Evolutionary conservation across 1,140 invertebrate species (phyloP), one percentile per base, ranked within the genome.

Genomic region (Rhynchophorus ferrugineus): DNA sequence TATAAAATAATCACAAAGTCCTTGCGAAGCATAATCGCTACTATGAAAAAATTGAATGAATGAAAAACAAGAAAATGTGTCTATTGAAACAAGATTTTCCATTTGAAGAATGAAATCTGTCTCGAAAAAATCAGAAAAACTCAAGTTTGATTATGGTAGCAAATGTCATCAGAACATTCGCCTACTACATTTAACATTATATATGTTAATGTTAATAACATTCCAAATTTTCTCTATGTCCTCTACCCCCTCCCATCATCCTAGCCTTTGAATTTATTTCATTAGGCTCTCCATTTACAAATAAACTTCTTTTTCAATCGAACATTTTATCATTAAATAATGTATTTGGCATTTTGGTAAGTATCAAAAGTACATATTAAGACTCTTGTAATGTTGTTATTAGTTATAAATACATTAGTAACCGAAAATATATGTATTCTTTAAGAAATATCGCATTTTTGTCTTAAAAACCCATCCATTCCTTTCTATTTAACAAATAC

Each of bases 21-120:
- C 43, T 48, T 48, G 29, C 19, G 52, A 54, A 48, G 44, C 44
- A 19, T 53, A 39, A 13, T 53, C 44, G 33, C 38, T 43, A 24
- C 52, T 47, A 48, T 54, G 52, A 54, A 54, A 54, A 45, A 18
- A 44, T 45, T 20, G 43, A 52, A 52, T 44, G 45, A 44, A 44
- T 44, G 43, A 44, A 44, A n/a, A 48, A 19, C 37, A 48, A 48
- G 45, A 48, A 22, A 37, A 17, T 41, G 17, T 41, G n/a, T 33
- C 43, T 45, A 3, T 35, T 53, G 34, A 53, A 51, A 39, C 49
- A 51, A 51, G 49, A 51, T 24, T 44, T 44, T 36, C 9, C 24
- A 37, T 35, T 53, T 37, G 50, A 53, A 45, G 50, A 53, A 44
- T 45, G 50, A 53, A 44, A 53, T 53, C 41, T 36, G 38, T 45